A percentile compares a stretch with the other conserved stretches of the same genome.
Conservation (phyloP, 2,113 vertebrate genomes). For the Lampris megalopsis region DNA sequence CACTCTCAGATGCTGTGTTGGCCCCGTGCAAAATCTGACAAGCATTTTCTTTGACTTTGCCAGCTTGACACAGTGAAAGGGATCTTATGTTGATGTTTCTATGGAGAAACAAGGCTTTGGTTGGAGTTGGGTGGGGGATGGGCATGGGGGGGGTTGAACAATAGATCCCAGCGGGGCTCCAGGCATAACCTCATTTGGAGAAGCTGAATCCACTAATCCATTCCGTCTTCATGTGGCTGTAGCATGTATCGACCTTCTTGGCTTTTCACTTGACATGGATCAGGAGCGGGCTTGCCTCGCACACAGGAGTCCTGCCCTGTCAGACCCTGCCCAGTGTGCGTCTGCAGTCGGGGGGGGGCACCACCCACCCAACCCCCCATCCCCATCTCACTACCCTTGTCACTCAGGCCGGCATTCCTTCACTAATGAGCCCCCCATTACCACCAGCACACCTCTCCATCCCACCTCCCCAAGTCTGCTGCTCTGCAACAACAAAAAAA, state of each 20-base stretch:
- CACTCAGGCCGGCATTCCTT: constrained; percentile 72
- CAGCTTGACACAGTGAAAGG: constrained; percentile 28
- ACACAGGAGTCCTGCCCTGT: constrained; percentile 51
- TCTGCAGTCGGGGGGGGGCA: constrained; percentile 34
- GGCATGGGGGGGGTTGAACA: constrained; percentile 29
- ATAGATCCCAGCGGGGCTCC: constrained; percentile 47
- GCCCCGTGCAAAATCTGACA: constrained; percentile 29
- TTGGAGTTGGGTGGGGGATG: not conserved
- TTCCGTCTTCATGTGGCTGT: constrained; percentile 71
- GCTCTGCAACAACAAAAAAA: constrained; percentile 13
- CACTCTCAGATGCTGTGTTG: not conserved
- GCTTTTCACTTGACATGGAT: constrained; percentile 67
- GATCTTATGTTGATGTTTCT: constrained; percentile 49
- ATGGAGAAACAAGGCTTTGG: constrained; percentile 30
- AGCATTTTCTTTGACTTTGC: constrained; percentile 48
- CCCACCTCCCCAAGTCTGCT: constrained; percentile 14
- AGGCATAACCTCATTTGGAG: constrained; percentile 38
- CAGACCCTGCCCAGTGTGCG: constrained; percentile 35
- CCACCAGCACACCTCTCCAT: constrained; percentile 12
- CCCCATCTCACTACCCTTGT: constrained; percentile 31
- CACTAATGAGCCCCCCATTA: constrained; percentile 69
- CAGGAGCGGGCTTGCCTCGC: constrained; percentile 48
- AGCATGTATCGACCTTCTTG: constrained; percentile 67
- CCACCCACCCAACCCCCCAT: not conserved
- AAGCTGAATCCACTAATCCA: constrained; percentile 74